Evolutionary conservation across 2,888 invertebrate species (phyloP).

Genomic region (Cacoxenus indagator): DNA sequence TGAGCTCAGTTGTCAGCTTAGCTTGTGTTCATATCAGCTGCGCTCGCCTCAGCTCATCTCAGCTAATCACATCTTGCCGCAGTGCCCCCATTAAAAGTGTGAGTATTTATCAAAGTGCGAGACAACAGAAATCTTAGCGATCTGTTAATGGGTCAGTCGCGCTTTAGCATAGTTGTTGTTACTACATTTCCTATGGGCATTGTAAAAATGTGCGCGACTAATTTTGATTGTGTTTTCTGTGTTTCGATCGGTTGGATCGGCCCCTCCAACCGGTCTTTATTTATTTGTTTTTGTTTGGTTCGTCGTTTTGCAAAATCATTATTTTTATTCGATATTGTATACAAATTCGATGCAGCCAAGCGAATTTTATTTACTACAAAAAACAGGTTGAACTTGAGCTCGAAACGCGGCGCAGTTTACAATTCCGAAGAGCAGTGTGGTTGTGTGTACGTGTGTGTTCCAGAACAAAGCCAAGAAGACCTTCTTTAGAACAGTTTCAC

Average conservation of each 20-base stretch:
- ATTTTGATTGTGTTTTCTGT: slow-evolving; percentile 3
- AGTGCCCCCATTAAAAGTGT: background rate
- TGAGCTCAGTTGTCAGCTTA: too few relatives aligned
- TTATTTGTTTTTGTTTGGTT: slow-evolving; percentile 16
- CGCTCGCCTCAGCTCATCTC: too few relatives aligned
- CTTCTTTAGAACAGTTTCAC: slow-evolving; percentile 19
- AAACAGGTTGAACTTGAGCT: slow-evolving; percentile 59
- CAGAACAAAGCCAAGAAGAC: too few relatives aligned
- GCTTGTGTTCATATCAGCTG: too few relatives aligned
- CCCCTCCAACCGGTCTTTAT: slow-evolving; percentile 9
- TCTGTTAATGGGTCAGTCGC: background rate
- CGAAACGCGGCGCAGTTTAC: slow-evolving; percentile 36
- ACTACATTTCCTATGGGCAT: background rate
- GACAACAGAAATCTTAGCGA: background rate
- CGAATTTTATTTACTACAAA: background rate
- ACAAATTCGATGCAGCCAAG: background rate
- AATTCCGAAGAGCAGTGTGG: background rate
- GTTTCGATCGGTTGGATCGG: slow-evolving; percentile 12
- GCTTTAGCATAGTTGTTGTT: background rate
- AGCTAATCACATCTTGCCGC: too few relatives aligned
- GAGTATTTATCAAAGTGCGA: background rate
- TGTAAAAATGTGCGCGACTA: background rate
- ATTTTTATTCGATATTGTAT: slow-evolving; percentile 40
- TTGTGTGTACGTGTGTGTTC: too few relatives aligned
- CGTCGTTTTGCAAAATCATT: slow-evolving; percentile 42